Evolutionary conservation across 2,113 vertebrate species (phyloP).

Genomic region (Lipophrys pholis): DNA sequence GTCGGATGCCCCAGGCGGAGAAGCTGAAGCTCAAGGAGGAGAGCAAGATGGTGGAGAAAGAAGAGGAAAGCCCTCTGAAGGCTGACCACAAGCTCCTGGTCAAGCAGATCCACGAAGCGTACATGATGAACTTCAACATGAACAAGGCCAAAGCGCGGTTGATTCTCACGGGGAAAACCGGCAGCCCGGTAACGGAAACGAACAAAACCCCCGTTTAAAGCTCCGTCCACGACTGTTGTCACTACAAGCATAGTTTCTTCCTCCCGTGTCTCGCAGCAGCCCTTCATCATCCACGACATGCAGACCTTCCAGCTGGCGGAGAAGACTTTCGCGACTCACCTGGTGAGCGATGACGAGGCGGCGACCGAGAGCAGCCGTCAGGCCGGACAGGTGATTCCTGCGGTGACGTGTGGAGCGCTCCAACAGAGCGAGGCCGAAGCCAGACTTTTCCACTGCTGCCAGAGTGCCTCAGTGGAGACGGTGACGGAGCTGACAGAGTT

Average conservation of each 20-base stretch:
- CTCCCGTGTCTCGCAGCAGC: conserved; percentile 76
- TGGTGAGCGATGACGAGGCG: conserved; percentile 85
- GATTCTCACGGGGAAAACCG: conserved; percentile 93
- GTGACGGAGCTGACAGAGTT: conserved; percentile 96
- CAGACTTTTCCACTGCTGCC: conserved; percentile 96
- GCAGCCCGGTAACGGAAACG: conserved; percentile 84
- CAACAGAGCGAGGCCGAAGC: conserved; percentile 93
- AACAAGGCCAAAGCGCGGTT: conserved; percentile 94
- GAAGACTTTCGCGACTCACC: conserved; percentile 90
- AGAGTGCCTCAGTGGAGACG: conserved; percentile 94
- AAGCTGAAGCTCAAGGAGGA: conserved; percentile 94
- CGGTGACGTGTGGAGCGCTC: conserved; percentile 81
- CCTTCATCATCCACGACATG: conserved; percentile 98
- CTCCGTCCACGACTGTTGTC: background rate
- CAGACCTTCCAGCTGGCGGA: conserved; percentile 95
- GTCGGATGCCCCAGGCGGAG: conserved; percentile 95
- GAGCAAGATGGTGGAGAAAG: conserved; percentile 85
- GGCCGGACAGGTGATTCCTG: conserved; percentile 80
- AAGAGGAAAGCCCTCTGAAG: conserved; percentile 78
- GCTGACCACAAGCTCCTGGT: conserved; percentile 90
- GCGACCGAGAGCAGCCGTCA: conserved; percentile 81
- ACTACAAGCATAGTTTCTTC: background rate
- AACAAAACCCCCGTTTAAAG: background rate
- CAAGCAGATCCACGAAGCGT: conserved; percentile 91
- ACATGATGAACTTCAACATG: conserved; percentile 96